Base-by-base conservation (phyloP, 1,140 invertebrate genomes). In the Leptinotarsa texana region DNA sequence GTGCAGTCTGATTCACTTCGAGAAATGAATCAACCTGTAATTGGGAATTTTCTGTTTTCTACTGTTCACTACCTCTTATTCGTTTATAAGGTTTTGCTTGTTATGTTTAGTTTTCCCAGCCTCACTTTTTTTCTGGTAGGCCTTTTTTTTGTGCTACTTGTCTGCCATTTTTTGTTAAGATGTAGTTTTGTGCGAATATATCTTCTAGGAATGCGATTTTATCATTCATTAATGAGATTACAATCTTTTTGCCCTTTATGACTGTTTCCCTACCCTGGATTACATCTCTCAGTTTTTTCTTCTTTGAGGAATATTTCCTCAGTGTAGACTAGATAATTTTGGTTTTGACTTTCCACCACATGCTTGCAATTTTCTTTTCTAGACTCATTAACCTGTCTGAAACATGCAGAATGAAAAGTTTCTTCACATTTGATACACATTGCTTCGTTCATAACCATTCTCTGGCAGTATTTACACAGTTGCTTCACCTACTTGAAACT, bases 291-390 rank as follows among this genome's bases (percentile, higher is more conserved):
- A 65, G 63, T 65, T 65, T 65, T 65, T 24, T 65, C 63, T 65
- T 65, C 21, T 65, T 65, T 65, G 21, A 21, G 63, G 24, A 65
- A 65, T 65, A 65, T 65, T 65, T 65, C 63, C 21, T 65, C 63
- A 1, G 6, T 65, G 63, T 65, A 65, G 24, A 65, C 24, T 65
- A 65, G 18, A 65, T 65, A 21, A 22, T 1, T 22, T 63, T 63
- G 13, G 63, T 2, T 65, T 65, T 27, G 27, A 27, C 5, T 61
- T 61, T 11, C 57, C 57, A 0, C 57, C 57, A 61, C 11, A 61
- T 61, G 57, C 8, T 61, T 61, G 1, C 11, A 61, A 13, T 1
- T 6, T 1, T 11, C 57, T 61, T 18, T 11, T 61, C 6, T 61
- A 61, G 27, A 27, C 27, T 27, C 4, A 27, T 27, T 27, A 27